Conservation (phyloP, 37 sponge, comb jelly and placozoan species). For the Axinella damicornis region DNA sequence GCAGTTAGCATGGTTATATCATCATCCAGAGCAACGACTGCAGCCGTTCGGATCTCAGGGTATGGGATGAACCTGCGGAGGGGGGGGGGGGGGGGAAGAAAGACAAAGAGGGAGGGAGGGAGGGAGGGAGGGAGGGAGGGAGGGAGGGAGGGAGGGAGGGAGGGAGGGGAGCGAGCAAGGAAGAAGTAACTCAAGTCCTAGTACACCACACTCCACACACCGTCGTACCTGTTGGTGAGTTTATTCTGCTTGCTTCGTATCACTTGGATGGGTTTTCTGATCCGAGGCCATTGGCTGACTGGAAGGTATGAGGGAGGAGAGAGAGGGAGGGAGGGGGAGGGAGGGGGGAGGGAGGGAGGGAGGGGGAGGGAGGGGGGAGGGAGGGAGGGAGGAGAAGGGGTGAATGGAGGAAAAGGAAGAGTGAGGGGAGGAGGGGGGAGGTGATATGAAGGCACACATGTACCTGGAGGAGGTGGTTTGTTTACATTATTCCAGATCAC, state of each 20-base stretch:
- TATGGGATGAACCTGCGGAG: conserved; percentile 71
- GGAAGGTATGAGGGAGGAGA: not conserved
- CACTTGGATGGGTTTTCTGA: conserved; percentile 58
- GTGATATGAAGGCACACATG: not conserved
- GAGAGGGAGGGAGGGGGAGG: conserved; percentile 53
- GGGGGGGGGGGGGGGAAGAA: no score
- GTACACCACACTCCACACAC: no score
- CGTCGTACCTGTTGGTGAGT: conserved; percentile 60
- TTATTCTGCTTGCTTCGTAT: conserved; percentile 62
- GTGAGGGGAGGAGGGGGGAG: not conserved
- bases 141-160: no score
- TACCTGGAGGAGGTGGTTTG: conserved; percentile 63
- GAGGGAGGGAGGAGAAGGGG: not conserved
- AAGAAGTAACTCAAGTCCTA: no score
- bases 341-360: conserved; percentile 3
- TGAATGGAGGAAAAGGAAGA: not conserved
- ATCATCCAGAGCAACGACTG: conserved; percentile 76
- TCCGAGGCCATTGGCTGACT: conserved; percentile 54
- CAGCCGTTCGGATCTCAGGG: conserved; percentile 61
- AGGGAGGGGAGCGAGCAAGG: no score
- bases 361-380: no score
- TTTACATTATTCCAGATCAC: conserved; percentile 82
- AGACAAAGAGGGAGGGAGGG: no score
- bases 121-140: not conserved
- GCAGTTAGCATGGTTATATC: conserved; percentile 81